Percentiles rank a stretch among this genome's conserved stretches.
phyloP scores from a whole-genome alignment of 2,113 vertebrate species.

The Ovibos moschatus region DNA sequence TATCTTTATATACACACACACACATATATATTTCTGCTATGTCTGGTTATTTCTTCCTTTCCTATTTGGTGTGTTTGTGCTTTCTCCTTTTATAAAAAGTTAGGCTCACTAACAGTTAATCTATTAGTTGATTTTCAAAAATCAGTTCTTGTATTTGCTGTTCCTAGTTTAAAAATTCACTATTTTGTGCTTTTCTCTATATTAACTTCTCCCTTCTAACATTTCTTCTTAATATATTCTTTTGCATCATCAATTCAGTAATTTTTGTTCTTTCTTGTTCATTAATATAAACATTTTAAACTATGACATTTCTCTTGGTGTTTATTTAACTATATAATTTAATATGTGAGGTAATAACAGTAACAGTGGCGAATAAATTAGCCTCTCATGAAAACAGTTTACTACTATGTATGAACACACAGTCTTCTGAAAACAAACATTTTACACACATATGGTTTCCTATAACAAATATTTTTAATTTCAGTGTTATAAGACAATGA shows the following conservation, averaged over 20 bases:
- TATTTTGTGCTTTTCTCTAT: neutral
- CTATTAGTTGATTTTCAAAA: neutral
- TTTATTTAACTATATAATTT: neutral
- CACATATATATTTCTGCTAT: neutral
- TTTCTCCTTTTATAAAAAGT: neutral
- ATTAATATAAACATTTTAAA: neutral
- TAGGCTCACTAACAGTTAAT: neutral
- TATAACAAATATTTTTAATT: neutral
- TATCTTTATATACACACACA: neutral
- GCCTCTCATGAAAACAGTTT: neutral
- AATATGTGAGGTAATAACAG: neutral
- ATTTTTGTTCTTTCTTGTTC: neutral
- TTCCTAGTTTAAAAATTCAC: neutral
- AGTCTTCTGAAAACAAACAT: neutral
- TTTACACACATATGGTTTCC: neutral
- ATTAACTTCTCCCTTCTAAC: neutral
- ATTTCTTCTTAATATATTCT: neutral
- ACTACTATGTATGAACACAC: neutral
- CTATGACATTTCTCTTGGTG: neutral
- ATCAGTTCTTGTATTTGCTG: neutral
- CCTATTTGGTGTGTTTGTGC: neutral
- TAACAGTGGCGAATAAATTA: neutral
- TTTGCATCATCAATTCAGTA: neutral
- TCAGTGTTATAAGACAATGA: neutral
- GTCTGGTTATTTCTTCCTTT: neutral